phyloP scores from a whole-genome alignment of 1,140 invertebrate genomes.

The Papilio glaucus region DNA sequence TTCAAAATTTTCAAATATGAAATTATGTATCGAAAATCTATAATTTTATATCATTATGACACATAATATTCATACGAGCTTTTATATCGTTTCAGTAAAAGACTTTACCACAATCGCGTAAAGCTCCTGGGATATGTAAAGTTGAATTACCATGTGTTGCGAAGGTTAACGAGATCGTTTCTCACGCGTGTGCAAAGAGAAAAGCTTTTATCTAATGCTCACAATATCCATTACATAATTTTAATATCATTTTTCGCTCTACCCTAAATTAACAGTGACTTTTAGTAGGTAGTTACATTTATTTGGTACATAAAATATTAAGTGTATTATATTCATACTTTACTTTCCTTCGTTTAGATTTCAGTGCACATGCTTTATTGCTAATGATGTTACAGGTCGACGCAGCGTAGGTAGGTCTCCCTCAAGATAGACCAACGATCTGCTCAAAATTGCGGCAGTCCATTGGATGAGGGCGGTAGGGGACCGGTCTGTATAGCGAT shows the following conservation, averaged over 20 bases:
- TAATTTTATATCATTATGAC: background rate
- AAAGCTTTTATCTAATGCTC: background rate
- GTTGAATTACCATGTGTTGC: background rate
- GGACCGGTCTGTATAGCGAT: no score
- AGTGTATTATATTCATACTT: no score
- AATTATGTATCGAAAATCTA: background rate
- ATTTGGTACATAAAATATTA: no score
- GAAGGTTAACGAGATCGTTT: background rate
- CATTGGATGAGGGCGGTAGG: no score
- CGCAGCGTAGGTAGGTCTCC: no score
- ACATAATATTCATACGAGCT: background rate
- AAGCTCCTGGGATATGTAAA: background rate
- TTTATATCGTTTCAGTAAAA: background rate
- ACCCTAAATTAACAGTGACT: background rate
- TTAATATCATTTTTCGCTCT: background rate
- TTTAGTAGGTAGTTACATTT: background rate
- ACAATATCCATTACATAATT: background rate
- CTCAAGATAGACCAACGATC: no score
- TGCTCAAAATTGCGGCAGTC: no score
- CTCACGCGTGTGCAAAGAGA: background rate
- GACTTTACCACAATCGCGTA: background rate
- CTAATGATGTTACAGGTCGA: no score
- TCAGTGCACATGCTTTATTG: no score
- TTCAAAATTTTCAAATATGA: no score
- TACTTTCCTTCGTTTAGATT: no score